Percentiles rank a stretch among this genome's conserved stretches.
phyloP scores from a whole-genome alignment of 30 jellyfish, hydroid and myxozoan species.

The Catostylus mosaicus region DNA sequence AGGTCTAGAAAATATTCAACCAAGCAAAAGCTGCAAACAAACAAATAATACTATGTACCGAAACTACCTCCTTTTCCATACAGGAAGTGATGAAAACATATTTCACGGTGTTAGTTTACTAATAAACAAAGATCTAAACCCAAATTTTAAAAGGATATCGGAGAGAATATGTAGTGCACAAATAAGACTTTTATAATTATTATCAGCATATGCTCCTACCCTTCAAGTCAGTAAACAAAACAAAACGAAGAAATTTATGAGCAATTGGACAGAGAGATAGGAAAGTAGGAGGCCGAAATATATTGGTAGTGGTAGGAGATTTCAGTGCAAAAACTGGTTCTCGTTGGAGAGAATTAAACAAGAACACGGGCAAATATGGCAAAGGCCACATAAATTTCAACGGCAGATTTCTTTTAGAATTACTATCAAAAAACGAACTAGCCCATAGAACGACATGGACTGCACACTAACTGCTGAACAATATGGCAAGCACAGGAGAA shows the following conservation, averaged over 20 bases:
- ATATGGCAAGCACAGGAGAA: too few relatives aligned
- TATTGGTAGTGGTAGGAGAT: slow-evolving; percentile 49
- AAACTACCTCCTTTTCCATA: slow-evolving; percentile 30
- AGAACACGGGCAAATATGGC: slow-evolving; percentile 35
- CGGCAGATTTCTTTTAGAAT: slow-evolving; percentile 53
- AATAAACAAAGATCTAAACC: slow-evolving; percentile 37
- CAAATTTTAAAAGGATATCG: slow-evolving; percentile 24
- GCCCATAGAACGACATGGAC: slow-evolving; percentile 72
- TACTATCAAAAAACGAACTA: slow-evolving; percentile 47
- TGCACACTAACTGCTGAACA: slow-evolving; percentile 54
- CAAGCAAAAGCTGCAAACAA: slow-evolving; percentile 18
- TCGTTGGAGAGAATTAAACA: slow-evolving; percentile 37
- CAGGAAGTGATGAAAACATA: slow-evolving; percentile 43
- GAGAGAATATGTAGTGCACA: slow-evolving; percentile 31
- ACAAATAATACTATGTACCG: slow-evolving; percentile 24
- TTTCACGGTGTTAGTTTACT: slow-evolving; percentile 59
- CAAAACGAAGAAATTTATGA: slow-evolving; percentile 47
- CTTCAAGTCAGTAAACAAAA: slow-evolving; percentile 48
- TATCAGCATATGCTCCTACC: slow-evolving; percentile 61
- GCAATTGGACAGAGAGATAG: slow-evolving; percentile 55
- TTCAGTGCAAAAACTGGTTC: slow-evolving; percentile 60
- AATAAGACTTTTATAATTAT: slow-evolving; percentile 15
- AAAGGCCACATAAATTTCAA: slow-evolving; percentile 64
- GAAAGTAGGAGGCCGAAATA: slow-evolving; percentile 50
- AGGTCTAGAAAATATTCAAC: slow-evolving; percentile 32